Conservation (phyloP, 2,113 vertebrate genomes). For the Calyptomena viridis region DNA sequence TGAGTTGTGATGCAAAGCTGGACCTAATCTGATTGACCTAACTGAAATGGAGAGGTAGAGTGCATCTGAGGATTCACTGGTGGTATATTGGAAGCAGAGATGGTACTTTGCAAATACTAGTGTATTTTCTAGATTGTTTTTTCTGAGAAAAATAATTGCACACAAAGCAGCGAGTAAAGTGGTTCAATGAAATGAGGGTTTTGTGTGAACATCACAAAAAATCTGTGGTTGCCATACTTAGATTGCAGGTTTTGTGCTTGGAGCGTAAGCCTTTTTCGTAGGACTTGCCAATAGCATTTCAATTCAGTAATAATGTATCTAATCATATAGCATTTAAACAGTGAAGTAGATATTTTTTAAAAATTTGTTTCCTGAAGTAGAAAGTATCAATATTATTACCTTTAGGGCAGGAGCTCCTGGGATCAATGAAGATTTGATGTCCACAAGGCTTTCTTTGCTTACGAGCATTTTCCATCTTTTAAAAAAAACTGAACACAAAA, state of each 20-base stretch:
- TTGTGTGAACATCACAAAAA: neutral
- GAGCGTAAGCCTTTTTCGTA: neutral
- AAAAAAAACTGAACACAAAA: neutral
- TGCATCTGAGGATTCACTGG: neutral
- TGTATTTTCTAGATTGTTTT: neutral
- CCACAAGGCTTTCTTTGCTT: neutral
- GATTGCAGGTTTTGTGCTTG: neutral
- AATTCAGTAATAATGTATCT: neutral
- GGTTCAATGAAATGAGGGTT: neutral
- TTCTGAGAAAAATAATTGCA: neutral
- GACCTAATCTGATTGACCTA: neutral
- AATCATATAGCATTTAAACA: neutral
- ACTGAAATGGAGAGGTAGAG: neutral
- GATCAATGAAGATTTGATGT: neutral
- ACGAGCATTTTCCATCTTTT: neutral
- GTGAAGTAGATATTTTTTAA: neutral
- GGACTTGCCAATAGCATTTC: neutral
- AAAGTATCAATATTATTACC: rapidly evolving
- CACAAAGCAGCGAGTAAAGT: neutral
- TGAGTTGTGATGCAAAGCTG: neutral
- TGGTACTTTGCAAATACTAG: neutral
- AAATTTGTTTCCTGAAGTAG: neutral
- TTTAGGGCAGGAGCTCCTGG: neutral
- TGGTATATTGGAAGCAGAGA: neutral
- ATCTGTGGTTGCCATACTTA: neutral